These are phyloP conservation scores for Actenoides lindsayi DNA, from an alignment of 2,113 vertebrate species.

Conservation along the genomic window DNA sequence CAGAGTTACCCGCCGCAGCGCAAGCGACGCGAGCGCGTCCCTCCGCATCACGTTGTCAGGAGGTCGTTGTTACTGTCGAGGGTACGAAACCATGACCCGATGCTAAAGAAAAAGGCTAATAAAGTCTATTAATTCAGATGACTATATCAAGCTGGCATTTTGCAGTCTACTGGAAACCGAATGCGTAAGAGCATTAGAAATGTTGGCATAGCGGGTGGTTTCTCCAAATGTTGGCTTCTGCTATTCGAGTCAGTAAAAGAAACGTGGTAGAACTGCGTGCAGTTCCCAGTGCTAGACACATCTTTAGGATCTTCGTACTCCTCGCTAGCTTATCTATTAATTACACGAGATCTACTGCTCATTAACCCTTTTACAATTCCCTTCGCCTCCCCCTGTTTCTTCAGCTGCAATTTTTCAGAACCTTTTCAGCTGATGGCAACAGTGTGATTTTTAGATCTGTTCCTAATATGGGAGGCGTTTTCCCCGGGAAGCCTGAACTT, in stretches of 20 bases:
- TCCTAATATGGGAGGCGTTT: not conserved
- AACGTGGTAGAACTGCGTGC: not conserved
- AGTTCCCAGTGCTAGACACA: not conserved
- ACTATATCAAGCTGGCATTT: conserved; percentile 57
- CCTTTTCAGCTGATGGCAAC: not conserved
- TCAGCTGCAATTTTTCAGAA: not conserved
- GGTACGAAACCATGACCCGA: not conserved
- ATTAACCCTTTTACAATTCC: not conserved
- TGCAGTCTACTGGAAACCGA: conserved; percentile 52
- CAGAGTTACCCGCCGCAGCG: not conserved
- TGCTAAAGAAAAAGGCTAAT: conserved; percentile 34
- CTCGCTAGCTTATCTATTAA: not conserved
- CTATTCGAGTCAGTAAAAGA: not conserved
- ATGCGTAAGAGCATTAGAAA: conserved; percentile 47
- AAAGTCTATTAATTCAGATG: conserved; percentile 47
- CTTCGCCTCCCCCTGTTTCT: not conserved
- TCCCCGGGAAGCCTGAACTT: conserved; percentile 7
- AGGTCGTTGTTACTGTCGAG: not conserved
- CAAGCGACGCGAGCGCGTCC: rapidly evolving
- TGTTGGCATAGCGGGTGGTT: conserved; percentile 36
- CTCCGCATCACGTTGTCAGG: not conserved
- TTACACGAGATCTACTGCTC: not conserved
- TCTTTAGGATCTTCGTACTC: not conserved
- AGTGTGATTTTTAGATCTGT: conserved; percentile 11
- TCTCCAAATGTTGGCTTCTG: conserved; percentile 55